phyloP scores from a whole-genome alignment of 2,113 vertebrate genomes.

The Pantherophis guttatus region DNA sequence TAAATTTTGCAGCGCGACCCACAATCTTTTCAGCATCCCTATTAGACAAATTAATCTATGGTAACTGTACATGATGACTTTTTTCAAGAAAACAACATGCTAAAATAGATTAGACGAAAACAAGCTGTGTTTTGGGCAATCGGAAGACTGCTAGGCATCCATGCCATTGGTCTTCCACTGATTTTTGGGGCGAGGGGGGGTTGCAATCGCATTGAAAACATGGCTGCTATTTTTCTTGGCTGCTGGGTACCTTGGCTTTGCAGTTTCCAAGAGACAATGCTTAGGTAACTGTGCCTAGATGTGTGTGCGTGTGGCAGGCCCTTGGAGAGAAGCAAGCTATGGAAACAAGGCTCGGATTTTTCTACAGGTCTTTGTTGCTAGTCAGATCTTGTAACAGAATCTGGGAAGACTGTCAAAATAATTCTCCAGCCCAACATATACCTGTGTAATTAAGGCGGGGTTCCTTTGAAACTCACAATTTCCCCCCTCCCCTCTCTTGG shows the following conservation, averaged over 20 bases:
- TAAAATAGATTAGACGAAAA: slow-evolving; percentile 45
- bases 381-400: background rate
- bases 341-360: background rate
- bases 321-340: background rate
- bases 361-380: background rate
- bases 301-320: background rate
- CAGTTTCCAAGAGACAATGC: background rate
- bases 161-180: background rate
- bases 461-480: background rate
- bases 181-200: background rate
- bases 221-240: background rate
- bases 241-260: background rate
- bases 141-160: background rate
- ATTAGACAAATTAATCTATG: slow-evolving; percentile 20
- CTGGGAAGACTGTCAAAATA: background rate
- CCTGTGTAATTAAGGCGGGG: background rate
- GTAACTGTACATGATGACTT: background rate
- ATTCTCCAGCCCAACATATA: background rate
- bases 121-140: background rate
- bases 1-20: background rate
- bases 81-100: slow-evolving; percentile 46
- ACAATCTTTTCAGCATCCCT: slow-evolving; percentile 38
- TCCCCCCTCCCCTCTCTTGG: background rate
- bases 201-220: background rate
- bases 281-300: background rate